These are phyloP conservation scores for Euglossa dilemma DNA, from an alignment of 1,140 invertebrate species.

Conservation along the genomic window DNA sequence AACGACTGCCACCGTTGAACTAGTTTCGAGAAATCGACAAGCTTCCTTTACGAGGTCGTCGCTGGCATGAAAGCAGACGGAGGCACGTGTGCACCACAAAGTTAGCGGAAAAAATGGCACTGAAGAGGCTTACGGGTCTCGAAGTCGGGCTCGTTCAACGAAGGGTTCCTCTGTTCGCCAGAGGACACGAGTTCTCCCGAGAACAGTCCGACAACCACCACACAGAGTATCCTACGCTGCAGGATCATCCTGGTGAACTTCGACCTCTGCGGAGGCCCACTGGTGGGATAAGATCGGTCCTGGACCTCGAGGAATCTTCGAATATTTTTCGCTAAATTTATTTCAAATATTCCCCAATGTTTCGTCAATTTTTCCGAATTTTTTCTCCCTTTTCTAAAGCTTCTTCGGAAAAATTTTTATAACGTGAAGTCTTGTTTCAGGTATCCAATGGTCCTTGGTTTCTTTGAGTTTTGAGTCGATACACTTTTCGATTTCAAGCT, in stretches of 20 bases:
- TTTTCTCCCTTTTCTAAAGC: too few relatives aligned
- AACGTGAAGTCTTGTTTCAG: not conserved
- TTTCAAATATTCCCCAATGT: too few relatives aligned
- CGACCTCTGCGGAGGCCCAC: not conserved
- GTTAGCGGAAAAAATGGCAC: not conserved
- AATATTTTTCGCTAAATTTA: not conserved
- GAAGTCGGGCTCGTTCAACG: slow-evolving; percentile 75
- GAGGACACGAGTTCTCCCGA: slow-evolving; percentile 27
- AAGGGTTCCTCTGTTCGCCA: slow-evolving; percentile 47
- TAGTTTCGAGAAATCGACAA: too few relatives aligned
- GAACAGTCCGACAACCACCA: slow-evolving; percentile 32
- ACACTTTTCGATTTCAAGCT: not conserved
- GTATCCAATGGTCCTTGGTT: not conserved
- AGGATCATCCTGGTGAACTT: slow-evolving; percentile 7
- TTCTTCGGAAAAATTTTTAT: too few relatives aligned
- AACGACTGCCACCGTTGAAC: not conserved
- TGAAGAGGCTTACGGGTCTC: slow-evolving; percentile 75
- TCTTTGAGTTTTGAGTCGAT: not conserved
- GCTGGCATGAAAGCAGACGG: not conserved
- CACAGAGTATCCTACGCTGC: slow-evolving; percentile 21
- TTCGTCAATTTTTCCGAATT: too few relatives aligned
- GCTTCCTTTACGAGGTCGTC: not conserved
- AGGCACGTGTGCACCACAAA: not conserved
- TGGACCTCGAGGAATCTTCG: not conserved
- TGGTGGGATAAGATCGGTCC: not conserved